Percentiles rank a stretch among this genome's conserved stretches.
phyloP scores from a whole-genome alignment of 2,888 invertebrate genomes.

The Amiota communis region DNA sequence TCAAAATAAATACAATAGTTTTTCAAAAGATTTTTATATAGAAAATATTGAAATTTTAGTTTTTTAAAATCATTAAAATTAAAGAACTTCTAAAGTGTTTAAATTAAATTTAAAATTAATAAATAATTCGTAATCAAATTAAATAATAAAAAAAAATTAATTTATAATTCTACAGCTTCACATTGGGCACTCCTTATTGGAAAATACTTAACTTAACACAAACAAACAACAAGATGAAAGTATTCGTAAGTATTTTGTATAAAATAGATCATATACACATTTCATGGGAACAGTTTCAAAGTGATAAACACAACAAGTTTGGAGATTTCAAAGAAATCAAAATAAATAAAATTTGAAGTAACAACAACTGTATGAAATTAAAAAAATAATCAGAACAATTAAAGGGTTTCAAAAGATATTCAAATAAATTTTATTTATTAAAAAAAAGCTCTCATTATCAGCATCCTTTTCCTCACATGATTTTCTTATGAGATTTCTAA shows the following conservation, averaged over 20 bases:
- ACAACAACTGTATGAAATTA: conserved; percentile 39
- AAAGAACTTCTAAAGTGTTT: background rate
- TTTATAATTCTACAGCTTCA: conserved; percentile 55
- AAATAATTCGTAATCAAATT: background rate
- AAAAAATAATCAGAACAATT: conserved; percentile 31
- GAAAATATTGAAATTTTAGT: conserved; percentile 19
- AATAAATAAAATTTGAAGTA: too few relatives aligned
- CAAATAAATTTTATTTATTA: too few relatives aligned
- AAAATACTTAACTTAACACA: conserved; percentile 43
- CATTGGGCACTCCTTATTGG: conserved; percentile 34
- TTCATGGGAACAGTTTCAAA: background rate
- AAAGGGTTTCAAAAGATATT: conserved; percentile 5
- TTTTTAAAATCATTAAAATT: background rate
- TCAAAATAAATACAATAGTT: conserved; percentile 23
- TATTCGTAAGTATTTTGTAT: conserved; percentile 75
- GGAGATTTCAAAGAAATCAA: too few relatives aligned
- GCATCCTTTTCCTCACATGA: too few relatives aligned
- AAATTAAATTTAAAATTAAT: background rate
- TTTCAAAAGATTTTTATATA: background rate
- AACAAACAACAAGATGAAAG: conserved; percentile 73
- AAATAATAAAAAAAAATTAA: conserved; percentile 34
- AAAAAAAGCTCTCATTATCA: too few relatives aligned
- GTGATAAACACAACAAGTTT: too few relatives aligned
- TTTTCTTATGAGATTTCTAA: too few relatives aligned
- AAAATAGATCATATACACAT: conserved; percentile 20